A percentile compares a stretch with the other conserved stretches of the same genome.
These are phyloP conservation scores for Candoia aspera DNA, from an alignment of 2,113 vertebrate genomes.

Conservation along the genomic window DNA sequence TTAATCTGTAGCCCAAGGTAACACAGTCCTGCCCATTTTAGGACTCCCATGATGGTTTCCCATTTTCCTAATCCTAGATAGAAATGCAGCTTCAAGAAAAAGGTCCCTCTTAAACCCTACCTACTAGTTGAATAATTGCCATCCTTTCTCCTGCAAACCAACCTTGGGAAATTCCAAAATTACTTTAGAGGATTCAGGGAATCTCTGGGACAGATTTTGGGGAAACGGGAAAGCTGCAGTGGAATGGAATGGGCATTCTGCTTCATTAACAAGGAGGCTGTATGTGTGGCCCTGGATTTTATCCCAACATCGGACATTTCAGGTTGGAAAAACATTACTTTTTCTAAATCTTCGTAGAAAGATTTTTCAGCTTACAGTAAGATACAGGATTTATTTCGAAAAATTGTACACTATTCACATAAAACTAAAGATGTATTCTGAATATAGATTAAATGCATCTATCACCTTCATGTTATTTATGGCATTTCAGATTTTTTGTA, in stretches of 20 bases:
- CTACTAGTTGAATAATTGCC: background rate
- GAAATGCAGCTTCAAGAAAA: background rate
- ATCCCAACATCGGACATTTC: background rate
- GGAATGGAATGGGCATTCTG: no score
- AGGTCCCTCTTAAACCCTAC: background rate
- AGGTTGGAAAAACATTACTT: background rate
- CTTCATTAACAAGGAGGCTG: background rate
- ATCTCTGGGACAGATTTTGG: background rate
- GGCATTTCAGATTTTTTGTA: background rate
- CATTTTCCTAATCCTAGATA: background rate
- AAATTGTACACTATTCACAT: slow-evolving; percentile 43
- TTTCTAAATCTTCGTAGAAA: background rate
- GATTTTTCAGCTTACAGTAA: slow-evolving; percentile 19
- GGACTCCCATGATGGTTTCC: background rate
- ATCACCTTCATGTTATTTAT: slow-evolving; percentile 48
- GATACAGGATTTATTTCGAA: slow-evolving; percentile 55
- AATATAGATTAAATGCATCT: slow-evolving; percentile 41
- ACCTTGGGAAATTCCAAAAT: background rate
- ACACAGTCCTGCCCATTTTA: background rate
- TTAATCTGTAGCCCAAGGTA: background rate
- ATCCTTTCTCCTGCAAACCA: background rate
- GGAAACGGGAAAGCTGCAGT: background rate
- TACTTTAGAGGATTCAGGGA: background rate
- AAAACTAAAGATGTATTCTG: slow-evolving; percentile 34
- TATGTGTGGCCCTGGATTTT: background rate